phyloP scores from a whole-genome alignment of 2,113 vertebrate species.

The Recurvirostra avosetta region DNA sequence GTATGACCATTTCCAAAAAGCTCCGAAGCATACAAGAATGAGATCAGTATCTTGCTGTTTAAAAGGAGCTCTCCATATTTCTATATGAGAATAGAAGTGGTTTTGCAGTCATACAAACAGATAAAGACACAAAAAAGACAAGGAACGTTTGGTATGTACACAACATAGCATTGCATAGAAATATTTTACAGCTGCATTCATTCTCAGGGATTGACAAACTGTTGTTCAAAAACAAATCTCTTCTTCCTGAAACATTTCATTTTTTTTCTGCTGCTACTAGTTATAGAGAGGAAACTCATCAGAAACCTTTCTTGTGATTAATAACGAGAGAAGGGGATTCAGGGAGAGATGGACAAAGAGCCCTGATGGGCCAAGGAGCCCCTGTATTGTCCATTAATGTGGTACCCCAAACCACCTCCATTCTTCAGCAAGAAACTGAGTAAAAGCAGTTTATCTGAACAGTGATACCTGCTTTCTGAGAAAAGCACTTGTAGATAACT shows the following conservation, averaged over 20 bases:
- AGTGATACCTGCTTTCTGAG: not conserved
- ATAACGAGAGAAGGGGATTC: not conserved
- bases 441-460: not conserved
- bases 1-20: not conserved
- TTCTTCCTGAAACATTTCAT: not conserved
- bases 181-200: not conserved
- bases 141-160: not conserved
- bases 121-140: not conserved
- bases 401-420: not conserved
- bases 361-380: rapidly evolving
- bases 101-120: not conserved
- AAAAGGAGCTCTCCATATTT: not conserved
- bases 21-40: not conserved
- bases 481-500: not conserved
- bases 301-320: not conserved
- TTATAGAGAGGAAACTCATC: not conserved
- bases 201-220: not conserved
- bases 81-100: not conserved
- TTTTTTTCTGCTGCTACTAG: not conserved
- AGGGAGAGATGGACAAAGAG: not conserved
- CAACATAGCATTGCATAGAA: not conserved
- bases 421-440: not conserved
- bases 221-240: not conserved
- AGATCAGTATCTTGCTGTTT: not conserved
- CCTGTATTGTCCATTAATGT: not conserved